Evolutionary conservation across 2,113 vertebrate genomes (phyloP), one percentile per base, ranked within the genome.

Genomic region (Misgurnus mizolepis): DNA sequence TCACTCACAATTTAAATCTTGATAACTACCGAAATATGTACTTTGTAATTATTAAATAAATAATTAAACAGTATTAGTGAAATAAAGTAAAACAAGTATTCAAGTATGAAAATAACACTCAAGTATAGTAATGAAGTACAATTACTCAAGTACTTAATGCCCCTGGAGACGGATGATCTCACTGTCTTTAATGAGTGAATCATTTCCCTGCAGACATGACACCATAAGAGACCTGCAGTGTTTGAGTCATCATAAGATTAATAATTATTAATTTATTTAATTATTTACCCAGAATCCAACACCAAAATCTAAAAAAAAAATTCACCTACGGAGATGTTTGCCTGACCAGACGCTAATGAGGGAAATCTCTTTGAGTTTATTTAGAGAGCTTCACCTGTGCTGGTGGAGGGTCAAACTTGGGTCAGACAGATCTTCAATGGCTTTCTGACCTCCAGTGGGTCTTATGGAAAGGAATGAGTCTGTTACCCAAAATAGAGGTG

Each of bases 81-180:
- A 22, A 22, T 22, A 22, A 22, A 22, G 22, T 22, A 22, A 22
- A 22, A 22, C 22, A 22, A 22, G 22, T 22, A 22, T 22, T 22
- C 22, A 22, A 22, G 22, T 22, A 22, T 22, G 22, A 22, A 22
- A 22, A 22, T 22, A 22, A 22, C 22, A 22, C 22, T 22, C 22
- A 22, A 22, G 22, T 22, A 22, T 22, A 22, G 22, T 22, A 22
- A 22, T 22, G 22, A 22, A 22, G 22, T 22, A 22, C 22, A 22
- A 22, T 22, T 22, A 22, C 22, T 22, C 22, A 22, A 22, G 0
- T 22, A 22, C 0, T 22, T 58, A 62, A 39, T n/a, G 40, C 14
- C 49, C 43, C 50, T 53, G 17, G 58, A 82, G 47, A 41, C 12
- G 73, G 50, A 39, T 84, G 67, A 84, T 66, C 67, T 84, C 82